phyloP scores from a whole-genome alignment of 2,888 invertebrate species.

The Ophion costatus region DNA sequence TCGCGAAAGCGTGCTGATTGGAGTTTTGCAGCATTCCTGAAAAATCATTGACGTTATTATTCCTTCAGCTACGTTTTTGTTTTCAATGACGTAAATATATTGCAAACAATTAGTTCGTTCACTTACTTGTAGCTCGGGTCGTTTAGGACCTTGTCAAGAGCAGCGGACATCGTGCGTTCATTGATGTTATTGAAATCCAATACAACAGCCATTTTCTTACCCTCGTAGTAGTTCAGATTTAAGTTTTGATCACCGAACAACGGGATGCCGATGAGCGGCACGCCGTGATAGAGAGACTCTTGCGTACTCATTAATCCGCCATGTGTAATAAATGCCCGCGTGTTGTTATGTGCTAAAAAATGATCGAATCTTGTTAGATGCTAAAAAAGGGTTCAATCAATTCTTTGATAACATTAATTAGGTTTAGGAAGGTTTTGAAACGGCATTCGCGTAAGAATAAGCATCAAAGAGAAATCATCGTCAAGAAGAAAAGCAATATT shows the following conservation, averaged over 20 bases:
- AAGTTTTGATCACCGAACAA: conserved; percentile 75
- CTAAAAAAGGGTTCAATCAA: neutral
- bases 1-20: conserved; percentile 74
- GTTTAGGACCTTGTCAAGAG: conserved; percentile 79
- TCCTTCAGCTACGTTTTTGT: neutral
- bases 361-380: neutral
- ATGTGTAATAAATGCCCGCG: conserved; percentile 74
- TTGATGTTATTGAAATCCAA: conserved; percentile 72
- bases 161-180: conserved; percentile 78
- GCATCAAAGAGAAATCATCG: no score
- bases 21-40: conserved; percentile 74
- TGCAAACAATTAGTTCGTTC: neutral
- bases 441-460: no score
- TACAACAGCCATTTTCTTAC: conserved; percentile 61
- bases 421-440: neutral
- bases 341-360: conserved; percentile 72
- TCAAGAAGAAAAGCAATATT: no score
- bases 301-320: conserved; percentile 75
- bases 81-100: neutral
- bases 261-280: conserved; percentile 76
- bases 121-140: conserved; percentile 80
- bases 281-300: conserved; percentile 73
- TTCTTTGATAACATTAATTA: neutral
- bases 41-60: conserved; percentile 68
- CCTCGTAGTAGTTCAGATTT: conserved; percentile 72